Conservation (phyloP, 2,113 vertebrate species). For the Silurus asotus region DNA sequence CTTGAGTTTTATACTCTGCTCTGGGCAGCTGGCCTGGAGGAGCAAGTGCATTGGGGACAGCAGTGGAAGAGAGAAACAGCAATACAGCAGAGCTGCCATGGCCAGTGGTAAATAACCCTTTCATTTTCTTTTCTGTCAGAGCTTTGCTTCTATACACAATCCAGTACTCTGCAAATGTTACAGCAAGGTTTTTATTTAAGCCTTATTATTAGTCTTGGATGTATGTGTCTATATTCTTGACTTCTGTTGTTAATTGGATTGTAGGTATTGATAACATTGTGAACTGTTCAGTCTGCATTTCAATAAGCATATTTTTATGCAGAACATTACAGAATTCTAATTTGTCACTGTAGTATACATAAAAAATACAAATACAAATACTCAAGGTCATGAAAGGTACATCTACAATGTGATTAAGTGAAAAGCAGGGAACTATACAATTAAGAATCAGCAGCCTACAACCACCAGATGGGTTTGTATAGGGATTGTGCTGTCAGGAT, state of each 20-base stretch:
- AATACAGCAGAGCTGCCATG: slow-evolving; percentile 75
- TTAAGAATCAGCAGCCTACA: background rate
- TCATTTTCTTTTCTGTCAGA: slow-evolving; percentile 2
- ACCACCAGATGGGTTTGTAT: background rate
- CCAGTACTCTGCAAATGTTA: background rate
- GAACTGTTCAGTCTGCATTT: background rate
- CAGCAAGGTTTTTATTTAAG: background rate
- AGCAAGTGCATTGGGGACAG: slow-evolving; percentile 68
- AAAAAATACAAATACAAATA: background rate
- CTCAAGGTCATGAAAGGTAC: background rate
- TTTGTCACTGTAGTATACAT: background rate
- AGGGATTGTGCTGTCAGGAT: background rate
- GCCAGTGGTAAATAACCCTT: slow-evolving; percentile 79
- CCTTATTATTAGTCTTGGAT: slow-evolving; percentile 4
- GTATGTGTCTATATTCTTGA: background rate
- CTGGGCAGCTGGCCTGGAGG: slow-evolving; percentile 59
- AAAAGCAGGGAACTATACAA: background rate
- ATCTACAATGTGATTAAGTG: background rate
- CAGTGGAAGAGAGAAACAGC: slow-evolving; percentile 60
- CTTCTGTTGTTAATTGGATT: background rate
- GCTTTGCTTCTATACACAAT: background rate
- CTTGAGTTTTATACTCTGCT: slow-evolving; percentile 43
- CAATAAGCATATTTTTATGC: background rate
- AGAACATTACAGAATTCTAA: background rate
- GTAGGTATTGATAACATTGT: background rate